These are phyloP conservation scores for Melanotaenia maccullochi DNA, from an alignment of 2,797 vertebrate species.

Conservation along the genomic window DNA sequence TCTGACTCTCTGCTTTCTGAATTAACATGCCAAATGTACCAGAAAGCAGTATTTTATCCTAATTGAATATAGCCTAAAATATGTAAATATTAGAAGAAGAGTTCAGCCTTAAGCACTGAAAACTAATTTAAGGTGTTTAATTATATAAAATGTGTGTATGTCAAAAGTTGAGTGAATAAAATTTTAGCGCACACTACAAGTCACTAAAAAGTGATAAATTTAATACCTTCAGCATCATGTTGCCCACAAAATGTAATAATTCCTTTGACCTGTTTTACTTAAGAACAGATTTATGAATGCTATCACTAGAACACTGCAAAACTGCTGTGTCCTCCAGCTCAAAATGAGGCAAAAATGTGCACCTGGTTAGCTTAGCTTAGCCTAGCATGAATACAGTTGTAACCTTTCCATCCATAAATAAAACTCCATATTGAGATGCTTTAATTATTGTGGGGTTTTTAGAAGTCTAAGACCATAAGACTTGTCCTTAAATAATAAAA, in stretches of 20 bases:
- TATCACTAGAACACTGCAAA: neutral
- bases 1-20: conserved; percentile 12
- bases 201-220: conserved; percentile 1
- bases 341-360: neutral
- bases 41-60: conserved; percentile 24
- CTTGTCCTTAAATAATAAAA: no score
- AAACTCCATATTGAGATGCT: neutral
- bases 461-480: neutral
- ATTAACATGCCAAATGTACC: conserved; percentile 16
- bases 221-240: conserved; percentile 6
- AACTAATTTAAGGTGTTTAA: conserved; percentile 17
- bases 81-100: conserved; percentile 9
- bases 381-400: neutral
- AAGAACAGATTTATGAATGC: conserved; percentile 4
- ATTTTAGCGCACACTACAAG: neutral
- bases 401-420: neutral
- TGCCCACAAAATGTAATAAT: neutral
- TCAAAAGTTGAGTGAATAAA: neutral
- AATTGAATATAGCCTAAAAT: conserved; percentile 33
- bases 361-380: conserved; percentile 6
- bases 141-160: neutral
- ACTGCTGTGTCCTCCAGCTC: neutral
- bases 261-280: neutral
- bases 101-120: conserved; percentile 21
- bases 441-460: neutral